Base-by-base conservation (phyloP, 2,113 vertebrate species). In the Pithys albifrons region DNA sequence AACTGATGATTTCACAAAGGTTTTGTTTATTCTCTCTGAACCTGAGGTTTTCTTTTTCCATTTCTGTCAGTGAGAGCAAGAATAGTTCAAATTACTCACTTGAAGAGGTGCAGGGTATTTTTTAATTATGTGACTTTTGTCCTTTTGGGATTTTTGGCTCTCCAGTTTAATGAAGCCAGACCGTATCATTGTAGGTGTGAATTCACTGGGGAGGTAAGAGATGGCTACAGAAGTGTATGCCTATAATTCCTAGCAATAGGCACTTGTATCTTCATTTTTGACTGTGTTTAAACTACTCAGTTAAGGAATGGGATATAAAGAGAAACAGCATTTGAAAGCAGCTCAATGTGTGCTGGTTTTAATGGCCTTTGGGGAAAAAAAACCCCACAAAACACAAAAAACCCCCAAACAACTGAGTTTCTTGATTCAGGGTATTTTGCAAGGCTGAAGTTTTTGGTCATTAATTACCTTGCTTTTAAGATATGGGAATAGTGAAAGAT, bases 1-100 rank as follows among this genome's bases (percentile, higher is more conserved):
- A 87, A 79, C 64, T 86, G 82, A 76, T 59, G 43, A 90, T 85
- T 91, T 92, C 79, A 85, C 72, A 67, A 88, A 90, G 37, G 23
- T 70, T 80, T 80, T 89, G 83, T 84, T 95, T 82, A 69, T 78
- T 89, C n/a, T 78, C 15, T 19, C 28, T 85, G 80, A 82, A 87
- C 72, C 46, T 55, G 14, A 33, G n/a, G 48, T 81, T 91, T 88
- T 86, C 17, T 79, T 67, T 59, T 75, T 77, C 54, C 41, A 7
- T 71, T 86, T 80, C 14, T 61, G 46, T 48, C 67, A 27, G 39
- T 58, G 39, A 85, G 78, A 88, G 76, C 49, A 88, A 84, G 35
- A 35, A n/a, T 37, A 77, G 41, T 85, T 62, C 89, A 74, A 90
- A 72, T 94, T 41, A 74, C 29, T 88, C 35, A 45, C 10, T 1